A percentile compares a stretch with the other conserved stretches of the same genome.
Evolutionary conservation across 2,888 invertebrate species (phyloP).

Genomic region (Xestia c-nigrum): DNA sequence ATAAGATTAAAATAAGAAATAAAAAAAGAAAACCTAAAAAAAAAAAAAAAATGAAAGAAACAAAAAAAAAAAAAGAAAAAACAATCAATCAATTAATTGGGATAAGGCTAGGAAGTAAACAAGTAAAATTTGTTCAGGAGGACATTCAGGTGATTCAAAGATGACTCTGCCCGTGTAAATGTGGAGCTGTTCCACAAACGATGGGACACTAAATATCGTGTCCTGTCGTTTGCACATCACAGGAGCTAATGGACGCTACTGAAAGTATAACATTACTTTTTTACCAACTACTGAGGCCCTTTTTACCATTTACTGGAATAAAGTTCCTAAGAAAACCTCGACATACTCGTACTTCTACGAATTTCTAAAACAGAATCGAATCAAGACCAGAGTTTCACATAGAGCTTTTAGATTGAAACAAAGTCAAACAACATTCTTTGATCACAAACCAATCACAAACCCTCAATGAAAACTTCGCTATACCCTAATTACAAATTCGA

Average conservation of each 20-base stretch:
- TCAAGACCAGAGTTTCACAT: background rate
- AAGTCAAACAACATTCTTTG: background rate
- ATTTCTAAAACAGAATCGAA: background rate
- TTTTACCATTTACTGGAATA: background rate
- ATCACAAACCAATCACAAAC: background rate
- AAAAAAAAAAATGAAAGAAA: too few relatives aligned
- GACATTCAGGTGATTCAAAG: too few relatives aligned
- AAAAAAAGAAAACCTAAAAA: too few relatives aligned
- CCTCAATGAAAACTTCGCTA: conserved; percentile 16
- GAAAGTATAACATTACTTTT: background rate
- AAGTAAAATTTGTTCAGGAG: too few relatives aligned
- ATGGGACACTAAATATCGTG: too few relatives aligned
- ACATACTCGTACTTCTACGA: background rate
- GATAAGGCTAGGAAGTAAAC: background rate
- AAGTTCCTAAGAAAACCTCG: background rate
- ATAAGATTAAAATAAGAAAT: too few relatives aligned
- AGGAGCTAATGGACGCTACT: too few relatives aligned
- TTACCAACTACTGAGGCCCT: background rate
- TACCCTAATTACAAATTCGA: conserved; percentile 47
- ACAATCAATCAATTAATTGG: too few relatives aligned
- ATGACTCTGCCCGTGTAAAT: too few relatives aligned
- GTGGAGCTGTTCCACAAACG: too few relatives aligned
- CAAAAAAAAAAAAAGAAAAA: too few relatives aligned
- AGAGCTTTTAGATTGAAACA: background rate
- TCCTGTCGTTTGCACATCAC: too few relatives aligned